These are phyloP conservation scores for Drosophila koepferae DNA, from an alignment of 2,888 invertebrate genomes.

Conservation along the genomic window DNA sequence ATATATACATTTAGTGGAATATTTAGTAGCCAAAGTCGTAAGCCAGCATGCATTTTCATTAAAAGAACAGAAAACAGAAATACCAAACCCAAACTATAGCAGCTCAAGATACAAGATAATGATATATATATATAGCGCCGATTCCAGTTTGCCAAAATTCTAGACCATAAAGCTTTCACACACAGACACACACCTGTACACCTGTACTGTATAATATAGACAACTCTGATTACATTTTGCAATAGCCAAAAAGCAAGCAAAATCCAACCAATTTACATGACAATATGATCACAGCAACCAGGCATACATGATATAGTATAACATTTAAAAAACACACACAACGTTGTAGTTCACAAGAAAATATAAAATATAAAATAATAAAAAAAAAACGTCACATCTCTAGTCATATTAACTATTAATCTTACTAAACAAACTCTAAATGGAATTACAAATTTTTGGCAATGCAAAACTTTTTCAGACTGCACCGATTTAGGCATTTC, in stretches of 20 bases:
- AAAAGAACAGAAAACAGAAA: neutral
- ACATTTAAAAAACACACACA: slow-evolving; percentile 13
- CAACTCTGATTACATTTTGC: slow-evolving; percentile 57
- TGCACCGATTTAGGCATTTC: slow-evolving; percentile 74
- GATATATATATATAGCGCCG: slow-evolving; percentile 41
- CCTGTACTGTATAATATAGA: slow-evolving; percentile 59
- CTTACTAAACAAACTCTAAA: slow-evolving; percentile 29
- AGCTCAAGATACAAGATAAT: slow-evolving; percentile 31
- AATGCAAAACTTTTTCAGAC: slow-evolving; percentile 72
- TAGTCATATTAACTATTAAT: slow-evolving; percentile 30
- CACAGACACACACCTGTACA: slow-evolving; percentile 21
- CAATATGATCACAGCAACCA: slow-evolving; percentile 65
- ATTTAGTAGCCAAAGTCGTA: slow-evolving; percentile 71
- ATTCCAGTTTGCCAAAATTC: slow-evolving; percentile 52
- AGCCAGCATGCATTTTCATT: slow-evolving; percentile 78
- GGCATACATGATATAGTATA: slow-evolving; percentile 35
- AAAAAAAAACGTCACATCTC: slow-evolving; percentile 20
- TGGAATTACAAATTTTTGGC: slow-evolving; percentile 52
- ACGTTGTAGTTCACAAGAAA: slow-evolving; percentile 34
- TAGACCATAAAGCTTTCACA: slow-evolving; percentile 31
- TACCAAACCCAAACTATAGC: slow-evolving; percentile 30
- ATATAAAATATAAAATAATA: slow-evolving; percentile 25
- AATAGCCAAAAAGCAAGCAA: slow-evolving; percentile 52
- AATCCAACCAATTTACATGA: slow-evolving; percentile 69
- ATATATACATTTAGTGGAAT: slow-evolving; percentile 43